phyloP scores from a whole-genome alignment of 2,888 invertebrate genomes.

The Creontiades dilutus region DNA sequence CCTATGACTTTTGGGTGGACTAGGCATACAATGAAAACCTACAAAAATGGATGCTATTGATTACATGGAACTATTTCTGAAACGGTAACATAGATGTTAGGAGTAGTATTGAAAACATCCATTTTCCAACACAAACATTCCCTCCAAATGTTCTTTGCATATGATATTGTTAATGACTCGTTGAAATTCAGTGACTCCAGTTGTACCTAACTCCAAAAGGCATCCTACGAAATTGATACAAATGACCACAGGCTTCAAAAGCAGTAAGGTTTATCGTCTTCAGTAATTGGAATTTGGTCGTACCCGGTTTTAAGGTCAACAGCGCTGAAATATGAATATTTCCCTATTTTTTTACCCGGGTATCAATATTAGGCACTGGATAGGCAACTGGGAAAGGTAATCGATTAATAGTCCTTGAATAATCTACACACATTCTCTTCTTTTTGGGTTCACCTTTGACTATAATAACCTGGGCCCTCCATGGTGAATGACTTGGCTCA shows the following conservation, averaged over 20 bases:
- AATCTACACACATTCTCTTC: not conserved
- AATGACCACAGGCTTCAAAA: not conserved
- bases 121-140: too few relatives aligned
- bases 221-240: not conserved
- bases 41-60: too few relatives aligned
- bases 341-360: not conserved
- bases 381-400: not conserved
- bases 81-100: too few relatives aligned
- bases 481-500: not conserved
- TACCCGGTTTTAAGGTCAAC: not conserved
- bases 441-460: not conserved
- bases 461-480: not conserved
- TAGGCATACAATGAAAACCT: too few relatives aligned
- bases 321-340: slow-evolving; percentile 11
- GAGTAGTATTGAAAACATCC: too few relatives aligned
- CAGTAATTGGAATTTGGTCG: not conserved
- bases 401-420: not conserved
- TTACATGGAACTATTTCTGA: too few relatives aligned
- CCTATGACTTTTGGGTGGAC: too few relatives aligned
- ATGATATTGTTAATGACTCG: too few relatives aligned
- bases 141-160: too few relatives aligned
- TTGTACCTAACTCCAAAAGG: not conserved
- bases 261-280: not conserved
- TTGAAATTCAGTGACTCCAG: not conserved
- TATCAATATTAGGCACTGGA: not conserved